phyloP scores from a whole-genome alignment of 2,797 vertebrate genomes.

The Myotis vivesi region DNA sequence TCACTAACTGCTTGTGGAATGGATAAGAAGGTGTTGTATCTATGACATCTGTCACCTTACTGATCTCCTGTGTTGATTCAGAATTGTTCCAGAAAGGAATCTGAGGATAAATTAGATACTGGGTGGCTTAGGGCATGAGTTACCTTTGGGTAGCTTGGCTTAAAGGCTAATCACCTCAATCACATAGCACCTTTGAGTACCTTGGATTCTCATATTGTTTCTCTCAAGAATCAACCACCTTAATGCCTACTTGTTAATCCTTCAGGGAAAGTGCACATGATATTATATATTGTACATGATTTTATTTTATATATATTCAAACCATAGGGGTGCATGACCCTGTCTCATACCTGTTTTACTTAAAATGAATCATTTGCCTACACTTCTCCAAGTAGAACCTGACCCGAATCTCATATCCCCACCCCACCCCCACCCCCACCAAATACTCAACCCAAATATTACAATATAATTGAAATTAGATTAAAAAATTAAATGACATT shows the following conservation, averaged over 20 bases:
- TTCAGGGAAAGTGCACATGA: constrained; percentile 51
- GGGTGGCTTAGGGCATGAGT: neutral
- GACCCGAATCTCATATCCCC: neutral
- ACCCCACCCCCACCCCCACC: neutral
- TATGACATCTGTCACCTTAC: neutral
- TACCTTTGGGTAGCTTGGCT: constrained; percentile 66
- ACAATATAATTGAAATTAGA: constrained; percentile 85
- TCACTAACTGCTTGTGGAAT: constrained; percentile 66
- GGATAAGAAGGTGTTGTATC: neutral
- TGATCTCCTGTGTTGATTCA: constrained; percentile 10
- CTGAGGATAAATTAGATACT: neutral
- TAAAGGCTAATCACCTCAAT: constrained; percentile 65
- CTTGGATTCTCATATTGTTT: constrained; percentile 71
- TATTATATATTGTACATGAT: constrained; percentile 45
- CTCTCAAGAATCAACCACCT: constrained; percentile 71
- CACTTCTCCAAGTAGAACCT: constrained; percentile 55
- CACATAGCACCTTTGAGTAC: constrained; percentile 41
- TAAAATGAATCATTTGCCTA: constrained; percentile 68
- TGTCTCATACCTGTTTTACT: constrained; percentile 61
- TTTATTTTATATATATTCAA: constrained; percentile 51
- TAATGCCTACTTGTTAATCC: constrained; percentile 80
- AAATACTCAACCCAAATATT: constrained; percentile 83
- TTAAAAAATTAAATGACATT: constrained; percentile 84
- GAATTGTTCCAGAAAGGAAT: constrained; percentile 16
- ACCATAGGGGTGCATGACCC: neutral